These are phyloP conservation scores for Epistrophe eligans DNA, from an alignment of 2,888 invertebrate genomes.

Conservation along the genomic window DNA sequence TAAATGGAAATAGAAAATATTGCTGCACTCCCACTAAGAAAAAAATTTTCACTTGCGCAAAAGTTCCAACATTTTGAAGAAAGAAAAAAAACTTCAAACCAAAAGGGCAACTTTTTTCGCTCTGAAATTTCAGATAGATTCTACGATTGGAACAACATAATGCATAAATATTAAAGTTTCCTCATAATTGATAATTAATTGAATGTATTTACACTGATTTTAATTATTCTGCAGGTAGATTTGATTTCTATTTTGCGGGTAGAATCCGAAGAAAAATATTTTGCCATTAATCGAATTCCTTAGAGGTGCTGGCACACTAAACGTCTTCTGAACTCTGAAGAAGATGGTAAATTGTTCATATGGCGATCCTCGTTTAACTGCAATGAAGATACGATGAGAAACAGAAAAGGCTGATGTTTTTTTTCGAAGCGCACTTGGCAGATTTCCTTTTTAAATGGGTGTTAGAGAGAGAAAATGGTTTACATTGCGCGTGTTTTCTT, in stretches of 20 bases:
- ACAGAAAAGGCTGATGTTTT: neutral
- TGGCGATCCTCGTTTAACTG: slow-evolving; percentile 63
- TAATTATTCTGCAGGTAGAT: slow-evolving; percentile 28
- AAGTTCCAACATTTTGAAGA: slow-evolving; percentile 68
- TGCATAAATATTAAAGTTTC: slow-evolving; percentile 5
- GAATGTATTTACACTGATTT: slow-evolving; percentile 56
- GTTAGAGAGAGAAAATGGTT: slow-evolving; percentile 29
- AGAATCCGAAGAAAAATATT: slow-evolving; percentile 65
- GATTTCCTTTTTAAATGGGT: slow-evolving; percentile 5
- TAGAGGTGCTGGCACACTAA: slow-evolving; percentile 71
- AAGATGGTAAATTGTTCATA: slow-evolving; percentile 42
- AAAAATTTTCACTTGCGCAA: slow-evolving; percentile 76
- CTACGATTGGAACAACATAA: neutral
- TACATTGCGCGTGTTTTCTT: slow-evolving; percentile 45
- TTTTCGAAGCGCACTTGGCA: slow-evolving; percentile 39
- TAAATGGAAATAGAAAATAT: slow-evolving; percentile 39
- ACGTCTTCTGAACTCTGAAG: slow-evolving; percentile 43
- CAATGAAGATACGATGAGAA: slow-evolving; percentile 36
- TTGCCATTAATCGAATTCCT: slow-evolving; percentile 75
- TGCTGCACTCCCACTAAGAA: slow-evolving; percentile 71
- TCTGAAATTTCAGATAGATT: slow-evolving; percentile 15
- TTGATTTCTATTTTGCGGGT: slow-evolving; percentile 47
- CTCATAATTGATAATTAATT: neutral
- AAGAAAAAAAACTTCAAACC: slow-evolving; percentile 17
- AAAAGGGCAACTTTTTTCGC: slow-evolving; percentile 49